A percentile compares a stretch with the other conserved stretches of the same genome.
These are phyloP conservation scores for Hypotaenidia okinawae DNA, from an alignment of 2,797 vertebrate genomes.

Conservation along the genomic window DNA sequence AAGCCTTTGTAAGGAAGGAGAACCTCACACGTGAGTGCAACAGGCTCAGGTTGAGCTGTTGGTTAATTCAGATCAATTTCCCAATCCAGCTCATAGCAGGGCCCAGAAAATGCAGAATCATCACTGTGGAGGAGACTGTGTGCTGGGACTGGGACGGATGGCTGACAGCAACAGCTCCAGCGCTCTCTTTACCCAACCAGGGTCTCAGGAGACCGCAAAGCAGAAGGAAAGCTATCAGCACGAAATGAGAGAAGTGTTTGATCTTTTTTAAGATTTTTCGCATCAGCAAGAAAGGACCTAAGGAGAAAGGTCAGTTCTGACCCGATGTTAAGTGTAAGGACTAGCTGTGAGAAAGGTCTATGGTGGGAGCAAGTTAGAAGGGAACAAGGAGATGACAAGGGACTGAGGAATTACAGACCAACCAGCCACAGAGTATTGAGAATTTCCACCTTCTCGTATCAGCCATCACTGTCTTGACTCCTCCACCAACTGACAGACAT, in stretches of 20 bases:
- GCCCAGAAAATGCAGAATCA: neutral
- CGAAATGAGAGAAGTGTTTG: neutral
- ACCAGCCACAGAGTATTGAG: neutral
- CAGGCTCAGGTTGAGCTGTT: neutral
- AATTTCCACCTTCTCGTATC: neutral
- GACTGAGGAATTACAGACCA: neutral
- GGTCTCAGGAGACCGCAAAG: neutral
- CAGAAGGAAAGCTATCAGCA: neutral
- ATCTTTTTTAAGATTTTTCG: neutral
- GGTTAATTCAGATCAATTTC: neutral
- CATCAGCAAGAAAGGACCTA: neutral
- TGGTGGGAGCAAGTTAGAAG: neutral
- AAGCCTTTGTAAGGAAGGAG: neutral
- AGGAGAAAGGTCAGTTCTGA: neutral
- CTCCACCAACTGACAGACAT: neutral
- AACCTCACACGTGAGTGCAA: neutral
- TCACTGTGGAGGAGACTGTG: accelerated
- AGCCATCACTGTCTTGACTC: accelerated
- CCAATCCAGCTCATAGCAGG: accelerated
- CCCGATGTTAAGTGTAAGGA: neutral
- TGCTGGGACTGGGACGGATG: accelerated
- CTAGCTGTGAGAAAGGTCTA: neutral
- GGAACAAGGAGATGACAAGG: neutral
- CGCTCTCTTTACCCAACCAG: neutral
- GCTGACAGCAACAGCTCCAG: neutral